Evolutionary conservation across 2,113 vertebrate species (phyloP), one percentile per base, ranked within the genome.

Genomic region (Microtus oregoni): DNA sequence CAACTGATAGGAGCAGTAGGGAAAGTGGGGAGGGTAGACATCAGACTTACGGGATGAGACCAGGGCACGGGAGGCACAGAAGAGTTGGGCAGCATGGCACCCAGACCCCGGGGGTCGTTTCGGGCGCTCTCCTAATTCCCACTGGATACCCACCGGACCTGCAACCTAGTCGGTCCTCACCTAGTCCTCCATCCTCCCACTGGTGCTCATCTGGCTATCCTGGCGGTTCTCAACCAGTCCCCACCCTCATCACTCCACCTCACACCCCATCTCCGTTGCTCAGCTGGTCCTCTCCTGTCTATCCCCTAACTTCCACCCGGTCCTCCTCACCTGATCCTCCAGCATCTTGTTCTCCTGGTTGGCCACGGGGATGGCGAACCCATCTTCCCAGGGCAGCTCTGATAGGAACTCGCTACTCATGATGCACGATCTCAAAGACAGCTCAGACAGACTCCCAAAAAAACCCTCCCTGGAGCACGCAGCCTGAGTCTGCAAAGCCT

Each of bases 321-420:
- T 86, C 61, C 47, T 24, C 89, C 28, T 72, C 30, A 35, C 89
- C 44, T 5, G 96, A 0, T 98, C 97, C 88, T 99, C 98, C 97
- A 99, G 86, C 0, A 97, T 95, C 97, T 98, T 99, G 98, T 99
- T 99, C 87, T 98, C 99, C 12, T 98, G 93, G 96, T 98, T 99
- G 32, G 98, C 98, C 96, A 99, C 98, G 0, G 99, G 99, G 38
- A 99, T 86, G 17, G 99, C 99, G 77, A 99, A 99, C 26, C 98
- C 98, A 88, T 98, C 94, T 63, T 99, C 99, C 99, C 99, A 99
- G 14, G 93, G 97, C 13, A 99, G 73, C 85, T 99, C 99, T 4
- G 97, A 96, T 92, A 99, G 96, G 44, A 99, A 7, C 7, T 44
- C 82, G 26, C 67, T 89, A 14, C 81, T 98, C 98, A 98, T 99